A percentile compares a stretch with the other conserved stretches of the same genome.
Evolutionary conservation across 2,797 vertebrate species (phyloP).

Genomic region (Neomorphus geoffroyi): DNA sequence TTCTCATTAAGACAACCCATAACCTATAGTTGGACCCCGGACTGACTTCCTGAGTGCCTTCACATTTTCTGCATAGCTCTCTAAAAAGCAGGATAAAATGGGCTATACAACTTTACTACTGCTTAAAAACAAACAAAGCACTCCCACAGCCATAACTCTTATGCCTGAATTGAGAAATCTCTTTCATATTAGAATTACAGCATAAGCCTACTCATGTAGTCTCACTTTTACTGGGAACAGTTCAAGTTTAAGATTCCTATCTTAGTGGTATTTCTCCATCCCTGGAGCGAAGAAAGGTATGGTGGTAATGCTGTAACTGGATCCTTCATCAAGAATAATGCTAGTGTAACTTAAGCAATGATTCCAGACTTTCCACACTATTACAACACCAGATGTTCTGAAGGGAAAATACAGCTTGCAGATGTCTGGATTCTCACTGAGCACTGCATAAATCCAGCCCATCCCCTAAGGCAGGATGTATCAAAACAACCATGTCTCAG

Average conservation of each 20-base stretch:
- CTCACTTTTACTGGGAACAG: neutral
- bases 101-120: neutral
- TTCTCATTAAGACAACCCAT: neutral
- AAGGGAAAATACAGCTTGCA: neutral
- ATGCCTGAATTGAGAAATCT: neutral
- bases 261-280: neutral
- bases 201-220: neutral
- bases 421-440: neutral
- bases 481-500: neutral
- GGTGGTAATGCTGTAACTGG: neutral
- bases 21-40: neutral
- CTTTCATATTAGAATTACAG: neutral
- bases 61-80: neutral
- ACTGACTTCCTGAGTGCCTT: neutral
- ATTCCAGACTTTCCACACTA: neutral
- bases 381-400: neutral
- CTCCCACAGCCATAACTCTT: neutral
- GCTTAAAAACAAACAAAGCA: neutral
- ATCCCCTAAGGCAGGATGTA: neutral
- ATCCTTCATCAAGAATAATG: neutral
- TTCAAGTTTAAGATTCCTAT: neutral
- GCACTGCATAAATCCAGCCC: neutral
- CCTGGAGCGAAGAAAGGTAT: neutral
- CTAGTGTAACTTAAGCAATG: neutral
- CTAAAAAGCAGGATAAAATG: neutral